These are phyloP conservation scores for Epistrophe grossulariae DNA, from an alignment of 2,888 invertebrate genomes.

Conservation along the genomic window DNA sequence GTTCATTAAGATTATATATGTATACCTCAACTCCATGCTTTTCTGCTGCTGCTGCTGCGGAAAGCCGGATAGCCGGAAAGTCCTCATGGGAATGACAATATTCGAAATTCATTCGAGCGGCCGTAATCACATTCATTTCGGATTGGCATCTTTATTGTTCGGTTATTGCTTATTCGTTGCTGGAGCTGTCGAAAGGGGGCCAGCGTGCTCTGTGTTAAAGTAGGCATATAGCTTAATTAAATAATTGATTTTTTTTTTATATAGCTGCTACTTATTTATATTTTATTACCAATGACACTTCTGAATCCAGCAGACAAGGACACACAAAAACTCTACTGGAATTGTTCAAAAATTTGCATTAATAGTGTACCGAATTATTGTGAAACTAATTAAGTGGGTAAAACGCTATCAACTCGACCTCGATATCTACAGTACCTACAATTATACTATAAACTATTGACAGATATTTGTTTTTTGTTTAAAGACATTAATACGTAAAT, in stretches of 20 bases:
- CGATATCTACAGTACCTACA: background rate
- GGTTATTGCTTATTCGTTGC: conserved; percentile 69
- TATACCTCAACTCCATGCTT: conserved; percentile 26
- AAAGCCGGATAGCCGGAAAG: background rate
- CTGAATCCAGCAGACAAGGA: conserved; percentile 6
- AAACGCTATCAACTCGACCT: conserved; percentile 20
- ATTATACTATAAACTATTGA: too few relatives aligned
- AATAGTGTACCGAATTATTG: conserved; percentile 22
- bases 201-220: conserved; percentile 27
- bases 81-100: conserved; percentile 63
- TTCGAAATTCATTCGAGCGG: conserved; percentile 66
- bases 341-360: conserved; percentile 42
- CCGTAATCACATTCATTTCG: conserved; percentile 71
- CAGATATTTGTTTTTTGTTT: too few relatives aligned
- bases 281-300: conserved; percentile 55
- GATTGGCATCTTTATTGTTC: conserved; percentile 73
- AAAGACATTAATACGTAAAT: background rate
- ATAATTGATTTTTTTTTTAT: conserved; percentile 63
- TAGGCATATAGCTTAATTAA: conserved; percentile 57
- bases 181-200: conserved; percentile 14
- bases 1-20: conserved; percentile 69
- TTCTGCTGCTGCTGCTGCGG: conserved; percentile 19
- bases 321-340: background rate
- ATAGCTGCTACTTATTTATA: conserved; percentile 44
- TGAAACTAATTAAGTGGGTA: conserved; percentile 56